Evolutionary conservation across 2,797 vertebrate genomes (phyloP), one percentile per base, ranked within the genome.

Genomic region (Setipinna tenuifilis): DNA sequence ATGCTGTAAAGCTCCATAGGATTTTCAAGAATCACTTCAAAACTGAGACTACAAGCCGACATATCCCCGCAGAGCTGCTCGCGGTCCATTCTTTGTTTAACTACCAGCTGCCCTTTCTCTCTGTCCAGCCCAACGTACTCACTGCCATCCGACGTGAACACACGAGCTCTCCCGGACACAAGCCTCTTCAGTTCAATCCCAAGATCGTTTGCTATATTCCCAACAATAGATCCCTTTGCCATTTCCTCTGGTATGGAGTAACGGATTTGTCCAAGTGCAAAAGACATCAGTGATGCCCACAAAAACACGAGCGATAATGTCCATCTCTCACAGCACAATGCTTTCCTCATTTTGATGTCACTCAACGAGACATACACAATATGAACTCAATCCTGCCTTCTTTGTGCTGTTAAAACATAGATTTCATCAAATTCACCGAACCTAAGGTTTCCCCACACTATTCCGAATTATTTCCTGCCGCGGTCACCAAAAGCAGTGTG

Each of bases 21-120:
- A 84, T 92, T 93, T 86, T 94, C 93, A 7, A 94, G 82, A 17
- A 95, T 91, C 59, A 94, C 83, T 71, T 95, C 92, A 88, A 95
- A 93, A 44, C 87, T 91, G 81, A 95, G 61, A 80, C 91, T 86
- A 5, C 94, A 95, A 0, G 28, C 85, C 0, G 86, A 50, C 16
- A 62, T 90, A 65, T 92, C 89, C 2, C 89, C 90, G 85, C 94
- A 95, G 16, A 94, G 88, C 80, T 92, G 90, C 83, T 94, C 93
- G 31, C 93, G 82, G 88, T 94, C 93, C 82, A 94, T 91, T 85
- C 90, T 92, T 75, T 91, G 88, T 35, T 86, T 90, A 0, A 92
- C 91, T 75, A 93, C 80, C 87, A 94, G 88, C 85, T 90, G 88
- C 16, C 92, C 92, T 65, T 85, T 92, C 46, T 89, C 83, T 17